These are phyloP conservation scores for Lordiphosa stackelbergi DNA, from an alignment of 1,140 invertebrate species.

Conservation along the genomic window DNA sequence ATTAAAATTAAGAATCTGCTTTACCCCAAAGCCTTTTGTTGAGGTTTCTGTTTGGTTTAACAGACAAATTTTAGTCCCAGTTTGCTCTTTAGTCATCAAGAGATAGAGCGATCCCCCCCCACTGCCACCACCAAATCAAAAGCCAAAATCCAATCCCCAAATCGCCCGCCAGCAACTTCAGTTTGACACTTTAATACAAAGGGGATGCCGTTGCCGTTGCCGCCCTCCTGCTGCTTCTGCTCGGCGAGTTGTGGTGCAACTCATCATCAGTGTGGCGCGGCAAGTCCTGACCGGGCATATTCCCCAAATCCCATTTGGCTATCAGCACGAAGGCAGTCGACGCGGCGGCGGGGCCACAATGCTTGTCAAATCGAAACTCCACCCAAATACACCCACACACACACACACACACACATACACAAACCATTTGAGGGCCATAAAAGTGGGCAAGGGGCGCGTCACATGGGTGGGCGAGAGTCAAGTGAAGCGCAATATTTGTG, in stretches of 20 bases:
- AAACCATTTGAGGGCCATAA: conserved; percentile 56
- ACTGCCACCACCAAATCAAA: conserved; percentile 40
- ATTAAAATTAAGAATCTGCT: neutral
- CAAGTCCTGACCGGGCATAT: conserved; percentile 23
- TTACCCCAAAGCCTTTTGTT: neutral
- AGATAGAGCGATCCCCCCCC: conserved; percentile 1
- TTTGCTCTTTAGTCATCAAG: neutral
- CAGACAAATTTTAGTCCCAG: neutral
- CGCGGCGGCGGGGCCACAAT: neutral
- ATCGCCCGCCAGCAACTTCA: conserved; percentile 37
- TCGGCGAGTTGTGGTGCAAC: neutral
- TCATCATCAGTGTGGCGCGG: conserved; percentile 14
- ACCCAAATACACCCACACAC: neutral
- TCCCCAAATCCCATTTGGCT: conserved; percentile 70
- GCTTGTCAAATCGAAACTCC: conserved; percentile 35
- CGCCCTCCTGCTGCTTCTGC: neutral
- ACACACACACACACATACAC: no score
- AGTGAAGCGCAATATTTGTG: conserved; percentile 63
- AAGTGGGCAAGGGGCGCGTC: conserved; percentile 32
- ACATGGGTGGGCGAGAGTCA: conserved; percentile 21
- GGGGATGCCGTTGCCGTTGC: neutral
- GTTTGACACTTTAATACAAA: conserved; percentile 62
- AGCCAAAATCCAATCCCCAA: conserved; percentile 26
- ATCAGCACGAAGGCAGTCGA: conserved; percentile 47
- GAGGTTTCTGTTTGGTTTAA: neutral